Conservation (phyloP, 1,140 invertebrate species). For the fruit fly (Drosophila melanogaster) region Release_6_plus_ISO1_MT NT_033777.3:6854001-6854500, state of each 20-base stretch:
- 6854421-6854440: constrained; percentile 17
- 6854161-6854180: no score
- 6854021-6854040: constrained; percentile 35
- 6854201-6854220: no score
- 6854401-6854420: constrained; percentile 26
- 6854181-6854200: no score
- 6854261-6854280: no score
- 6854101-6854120: not conserved
- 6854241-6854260: no score
- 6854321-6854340: not conserved
- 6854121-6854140: no score
- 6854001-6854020: constrained; percentile 18
- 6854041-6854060: constrained; percentile 7
- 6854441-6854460: not conserved
- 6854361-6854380: constrained; percentile 40
- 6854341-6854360: constrained; percentile 30
- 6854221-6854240: no score
- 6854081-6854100: not conserved
- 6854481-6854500: not conserved
- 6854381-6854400: constrained; percentile 7
- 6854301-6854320: no score
- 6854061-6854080: not conserved
- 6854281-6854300: no score
- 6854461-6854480: constrained; percentile 29
- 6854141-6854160: no score